Evolutionary conservation across 2,113 vertebrate species (phyloP).

Genomic region (Siniperca chuatsi): DNA sequence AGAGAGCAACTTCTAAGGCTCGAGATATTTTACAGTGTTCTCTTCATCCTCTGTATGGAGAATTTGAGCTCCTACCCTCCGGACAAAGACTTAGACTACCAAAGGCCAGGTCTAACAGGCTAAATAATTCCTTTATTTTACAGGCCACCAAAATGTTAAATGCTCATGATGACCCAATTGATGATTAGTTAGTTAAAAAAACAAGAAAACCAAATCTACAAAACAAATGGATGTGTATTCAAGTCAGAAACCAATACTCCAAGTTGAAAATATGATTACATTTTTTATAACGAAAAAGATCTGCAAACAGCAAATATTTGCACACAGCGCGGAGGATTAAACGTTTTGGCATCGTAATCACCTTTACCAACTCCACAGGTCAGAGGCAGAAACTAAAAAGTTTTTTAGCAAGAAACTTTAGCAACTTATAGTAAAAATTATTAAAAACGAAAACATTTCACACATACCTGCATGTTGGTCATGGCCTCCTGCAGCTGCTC

Average conservation of each 20-base stretch:
- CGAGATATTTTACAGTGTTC: no score
- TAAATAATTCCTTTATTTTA: no score
- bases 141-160: no score
- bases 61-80: no score
- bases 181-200: no score
- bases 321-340: neutral
- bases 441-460: neutral
- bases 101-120: no score
- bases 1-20: no score
- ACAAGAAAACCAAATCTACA: neutral
- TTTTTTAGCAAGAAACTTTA: neutral
- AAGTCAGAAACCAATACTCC: neutral
- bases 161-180: no score
- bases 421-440: neutral
- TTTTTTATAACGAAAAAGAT: neutral
- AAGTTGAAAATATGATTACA: neutral
- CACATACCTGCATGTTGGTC: constrained; percentile 94
- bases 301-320: neutral
- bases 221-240: neutral
- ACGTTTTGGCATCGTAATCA: no score
- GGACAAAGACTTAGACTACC: no score
- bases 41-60: no score
- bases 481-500: constrained; percentile 97
- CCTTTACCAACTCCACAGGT: neutral
- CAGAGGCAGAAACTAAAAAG: neutral